Evolutionary conservation across 2,888 invertebrate genomes (phyloP).

Genomic region (Lysandra bellargus): DNA sequence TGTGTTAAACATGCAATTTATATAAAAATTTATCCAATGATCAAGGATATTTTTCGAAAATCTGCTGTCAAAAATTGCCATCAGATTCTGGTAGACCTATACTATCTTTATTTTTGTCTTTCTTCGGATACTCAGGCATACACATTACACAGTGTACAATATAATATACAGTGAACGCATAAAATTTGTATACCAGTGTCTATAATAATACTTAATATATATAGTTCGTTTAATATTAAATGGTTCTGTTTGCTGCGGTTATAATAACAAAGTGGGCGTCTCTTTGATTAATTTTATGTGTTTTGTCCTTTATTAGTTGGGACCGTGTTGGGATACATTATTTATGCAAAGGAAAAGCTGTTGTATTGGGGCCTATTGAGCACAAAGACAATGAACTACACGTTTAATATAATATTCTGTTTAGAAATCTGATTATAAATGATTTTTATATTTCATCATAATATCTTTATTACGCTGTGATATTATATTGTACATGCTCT

Average conservation of each 20-base stretch:
- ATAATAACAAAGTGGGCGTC: background rate
- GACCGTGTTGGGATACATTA: background rate
- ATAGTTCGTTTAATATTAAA: background rate
- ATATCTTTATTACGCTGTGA: too few species aligned
- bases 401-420: background rate
- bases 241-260: background rate
- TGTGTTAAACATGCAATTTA: too few species aligned
- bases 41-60: too few species aligned
- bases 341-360: constrained; percentile 9
- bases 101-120: too few species aligned
- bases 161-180: too few species aligned
- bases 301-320: background rate
- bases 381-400: background rate
- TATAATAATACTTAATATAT: background rate
- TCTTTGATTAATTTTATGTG: constrained; percentile 9
- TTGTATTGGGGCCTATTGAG: background rate
- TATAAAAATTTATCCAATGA: too few species aligned
- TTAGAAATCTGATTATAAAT: background rate
- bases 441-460: background rate
- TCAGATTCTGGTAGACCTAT: too few species aligned
- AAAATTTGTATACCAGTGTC: background rate
- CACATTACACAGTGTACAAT: too few species aligned
- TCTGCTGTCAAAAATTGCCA: too few species aligned
- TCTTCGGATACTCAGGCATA: too few species aligned
- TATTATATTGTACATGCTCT: too few species aligned